phyloP scores from a whole-genome alignment of 2,113 vertebrate species.

The Myotis yumanensis region DNA sequence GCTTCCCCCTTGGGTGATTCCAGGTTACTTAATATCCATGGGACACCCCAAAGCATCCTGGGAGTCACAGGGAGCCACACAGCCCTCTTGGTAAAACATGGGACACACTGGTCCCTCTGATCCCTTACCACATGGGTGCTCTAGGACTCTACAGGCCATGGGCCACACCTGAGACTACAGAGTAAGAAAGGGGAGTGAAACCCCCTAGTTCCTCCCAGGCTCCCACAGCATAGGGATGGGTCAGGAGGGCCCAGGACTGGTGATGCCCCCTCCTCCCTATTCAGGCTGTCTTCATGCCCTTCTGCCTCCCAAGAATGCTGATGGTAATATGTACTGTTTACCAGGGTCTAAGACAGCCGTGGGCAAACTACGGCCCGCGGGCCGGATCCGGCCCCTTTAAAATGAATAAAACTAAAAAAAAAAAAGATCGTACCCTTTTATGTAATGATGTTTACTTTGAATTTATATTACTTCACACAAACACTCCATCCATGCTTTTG shows the following conservation, averaged over 20 bases:
- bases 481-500: no score
- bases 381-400: no score
- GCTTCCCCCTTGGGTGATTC: neutral
- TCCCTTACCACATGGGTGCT: fast-evolving
- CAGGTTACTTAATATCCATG: neutral
- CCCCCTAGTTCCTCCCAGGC: fast-evolving
- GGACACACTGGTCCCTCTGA: neutral
- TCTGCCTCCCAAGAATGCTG: neutral
- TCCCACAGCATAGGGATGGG: neutral
- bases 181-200: neutral
- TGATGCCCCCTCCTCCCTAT: fast-evolving
- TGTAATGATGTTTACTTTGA: no score
- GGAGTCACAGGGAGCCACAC: neutral
- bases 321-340: fast-evolving
- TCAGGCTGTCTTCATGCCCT: neutral
- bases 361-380: no score
- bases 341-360: neutral
- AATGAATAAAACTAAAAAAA: no score
- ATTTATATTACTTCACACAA: no score
- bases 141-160: neutral
- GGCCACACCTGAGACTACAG: no score
- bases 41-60: neutral
- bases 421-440: no score
- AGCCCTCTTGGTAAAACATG: neutral
- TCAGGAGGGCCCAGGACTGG: neutral